Evolutionary conservation across 2,113 vertebrate genomes (phyloP), one percentile per base, ranked within the genome.

Genomic region (Lagenorhynchus albirostris): DNA sequence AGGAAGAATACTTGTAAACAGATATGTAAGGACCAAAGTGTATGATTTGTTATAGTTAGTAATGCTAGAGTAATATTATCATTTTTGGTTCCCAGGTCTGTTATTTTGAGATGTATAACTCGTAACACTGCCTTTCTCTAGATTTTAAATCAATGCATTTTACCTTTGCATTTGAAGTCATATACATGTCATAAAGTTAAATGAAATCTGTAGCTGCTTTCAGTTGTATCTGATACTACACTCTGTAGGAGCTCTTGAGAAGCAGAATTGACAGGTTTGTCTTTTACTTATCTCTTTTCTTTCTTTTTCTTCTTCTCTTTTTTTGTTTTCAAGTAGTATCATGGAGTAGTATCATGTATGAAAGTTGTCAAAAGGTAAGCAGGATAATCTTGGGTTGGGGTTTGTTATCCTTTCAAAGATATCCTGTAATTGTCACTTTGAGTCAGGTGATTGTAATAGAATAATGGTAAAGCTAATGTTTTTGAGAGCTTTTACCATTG

Each of bases 311-410:
- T 33, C 18, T 8, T 65, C 23, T 6, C 26, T 50, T 79, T 15
- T 23, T 77, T 89, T 33, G 74, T 33, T 38, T 53, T 21, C 8
- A 3, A 89, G 53, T 83, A 31, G 21, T 96, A 38, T 93, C 50
- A 95, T 65, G 58, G 6, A 89, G 53, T 83, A 31, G 21, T 96
- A 38, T 93, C 50, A 95, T 73, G 58, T 17, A n/a, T 74, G 55
- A 25, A 88, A 65, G 65, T 92, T 91, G n/a, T 26, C 81, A 68
- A 62, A 96, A 94, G 63, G n/a, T 83, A 53, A 90, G 38, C n/a
- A 92, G 67, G 85, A 76, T 70, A 84, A 21, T 89, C 53, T 68
- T 77, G 91, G 58, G 23, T 18, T 92, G 65, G 91, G 23, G 47
- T 93, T 82, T 93, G 65, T 90, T 65, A 53, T 44, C 25, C 29